Evolutionary conservation across 1,140 invertebrate genomes (phyloP).

Genomic region (Plectrocnemia conspersa): DNA sequence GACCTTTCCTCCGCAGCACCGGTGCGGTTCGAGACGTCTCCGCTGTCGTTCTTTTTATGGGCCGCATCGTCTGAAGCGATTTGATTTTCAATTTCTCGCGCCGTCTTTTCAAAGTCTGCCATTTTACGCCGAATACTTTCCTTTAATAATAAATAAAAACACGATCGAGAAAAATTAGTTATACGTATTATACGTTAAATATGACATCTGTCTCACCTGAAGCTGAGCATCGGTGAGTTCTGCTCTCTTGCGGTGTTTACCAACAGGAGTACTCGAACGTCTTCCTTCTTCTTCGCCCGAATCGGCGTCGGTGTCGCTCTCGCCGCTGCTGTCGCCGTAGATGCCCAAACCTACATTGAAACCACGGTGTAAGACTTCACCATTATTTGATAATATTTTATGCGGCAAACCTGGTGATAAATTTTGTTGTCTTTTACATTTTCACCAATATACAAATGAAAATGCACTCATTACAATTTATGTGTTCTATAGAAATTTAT

Average conservation of each 20-base stretch:
- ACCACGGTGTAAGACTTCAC: too few relatives aligned
- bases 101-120: conserved; percentile 47
- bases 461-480: too few relatives aligned
- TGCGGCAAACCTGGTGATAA: too few relatives aligned
- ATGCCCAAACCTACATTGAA: conserved; percentile 44
- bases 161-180: too few relatives aligned
- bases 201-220: conserved; percentile 40
- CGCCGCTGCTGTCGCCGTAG: conserved; percentile 49
- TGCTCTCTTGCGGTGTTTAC: conserved; percentile 11
- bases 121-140: conserved; percentile 46
- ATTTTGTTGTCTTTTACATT: too few relatives aligned
- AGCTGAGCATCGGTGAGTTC: conserved; percentile 46
- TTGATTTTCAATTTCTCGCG: conserved; percentile 48
- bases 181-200: neutral
- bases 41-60: conserved; percentile 24
- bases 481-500: too few relatives aligned
- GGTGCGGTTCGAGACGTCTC: neutral
- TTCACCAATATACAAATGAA: too few relatives aligned
- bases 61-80: conserved; percentile 40
- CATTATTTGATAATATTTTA: too few relatives aligned
- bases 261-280: conserved; percentile 17
- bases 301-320: conserved; percentile 39
- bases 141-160: conserved; percentile 32
- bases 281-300: conserved; percentile 31
- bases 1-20: neutral